Evolutionary conservation across 2,888 invertebrate species (phyloP).

Genomic region (Drosophila neonasuta): DNA sequence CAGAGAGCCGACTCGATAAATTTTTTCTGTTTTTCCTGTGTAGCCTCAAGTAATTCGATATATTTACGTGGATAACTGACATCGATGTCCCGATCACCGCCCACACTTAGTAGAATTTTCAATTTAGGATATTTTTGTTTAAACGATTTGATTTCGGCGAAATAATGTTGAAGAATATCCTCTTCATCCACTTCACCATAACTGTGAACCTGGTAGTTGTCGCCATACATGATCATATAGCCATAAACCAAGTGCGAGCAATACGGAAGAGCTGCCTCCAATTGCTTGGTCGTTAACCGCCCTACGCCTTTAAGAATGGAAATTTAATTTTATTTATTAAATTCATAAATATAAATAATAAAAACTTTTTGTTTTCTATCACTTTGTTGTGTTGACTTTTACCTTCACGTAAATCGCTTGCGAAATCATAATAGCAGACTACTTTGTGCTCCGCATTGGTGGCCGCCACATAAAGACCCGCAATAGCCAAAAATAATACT

Average conservation of each 20-base stretch:
- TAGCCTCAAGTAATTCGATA: conserved; percentile 88
- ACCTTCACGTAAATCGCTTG: not conserved
- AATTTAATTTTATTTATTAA: no score
- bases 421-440: not conserved
- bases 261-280: not conserved
- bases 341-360: no score
- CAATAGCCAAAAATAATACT: not conserved
- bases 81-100: conserved; percentile 9
- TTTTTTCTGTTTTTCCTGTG: conserved; percentile 83
- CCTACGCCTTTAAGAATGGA: not conserved
- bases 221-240: not conserved
- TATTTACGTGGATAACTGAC: conserved; percentile 85
- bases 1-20: conserved; percentile 89
- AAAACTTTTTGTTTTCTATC: not conserved
- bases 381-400: not conserved
- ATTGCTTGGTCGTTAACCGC: not conserved
- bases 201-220: not conserved
- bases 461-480: not conserved
- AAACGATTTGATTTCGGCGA: not conserved
- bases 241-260: conserved; percentile 2
- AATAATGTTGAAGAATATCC: not conserved
- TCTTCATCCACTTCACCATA: not conserved
- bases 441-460: not conserved
- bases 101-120: not conserved
- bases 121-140: not conserved